A percentile compares a stretch with the other conserved stretches of the same genome.
Conservation (phyloP, 2,113 vertebrate species). For the Zingel zingel region DNA sequence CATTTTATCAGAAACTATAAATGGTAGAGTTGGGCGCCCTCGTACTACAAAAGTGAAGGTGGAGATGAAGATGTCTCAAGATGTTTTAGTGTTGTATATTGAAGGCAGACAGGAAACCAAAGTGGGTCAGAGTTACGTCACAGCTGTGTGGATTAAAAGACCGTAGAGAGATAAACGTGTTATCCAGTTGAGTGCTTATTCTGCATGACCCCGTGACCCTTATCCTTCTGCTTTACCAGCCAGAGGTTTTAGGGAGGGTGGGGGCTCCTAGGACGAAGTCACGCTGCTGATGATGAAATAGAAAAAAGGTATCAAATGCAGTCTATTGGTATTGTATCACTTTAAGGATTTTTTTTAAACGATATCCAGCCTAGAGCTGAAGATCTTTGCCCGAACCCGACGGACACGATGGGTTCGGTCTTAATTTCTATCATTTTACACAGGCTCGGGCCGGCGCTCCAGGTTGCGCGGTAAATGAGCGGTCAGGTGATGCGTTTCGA, state of each 20-base stretch:
- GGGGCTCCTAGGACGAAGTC: slow-evolving; percentile 17
- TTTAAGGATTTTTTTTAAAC: too few species aligned
- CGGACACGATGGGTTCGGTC: too few species aligned
- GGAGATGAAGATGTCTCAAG: not conserved
- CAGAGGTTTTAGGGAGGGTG: not conserved
- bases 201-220: slow-evolving; percentile 35
- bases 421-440: too few species aligned
- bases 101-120: not conserved
- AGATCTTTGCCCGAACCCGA: too few species aligned
- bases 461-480: too few species aligned
- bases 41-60: not conserved
- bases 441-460: too few species aligned
- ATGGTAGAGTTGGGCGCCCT: slow-evolving; percentile 1
- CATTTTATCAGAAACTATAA: slow-evolving; percentile 39
- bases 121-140: slow-evolving; percentile 43
- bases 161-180: slow-evolving; percentile 53
- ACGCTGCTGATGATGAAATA: slow-evolving; percentile 22
- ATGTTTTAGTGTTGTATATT: too few species aligned
- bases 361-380: too few species aligned
- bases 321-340: too few species aligned
- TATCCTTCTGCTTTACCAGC: slow-evolving; percentile 29
- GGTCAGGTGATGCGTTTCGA: too few species aligned
- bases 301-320: too few species aligned
- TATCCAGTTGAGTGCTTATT: slow-evolving; percentile 62
- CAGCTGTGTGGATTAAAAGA: slow-evolving; percentile 23